A percentile compares a stretch with the other conserved stretches of the same genome.
Conservation (phyloP, 2,888 invertebrate species). For the Helobdella robusta region DNA sequence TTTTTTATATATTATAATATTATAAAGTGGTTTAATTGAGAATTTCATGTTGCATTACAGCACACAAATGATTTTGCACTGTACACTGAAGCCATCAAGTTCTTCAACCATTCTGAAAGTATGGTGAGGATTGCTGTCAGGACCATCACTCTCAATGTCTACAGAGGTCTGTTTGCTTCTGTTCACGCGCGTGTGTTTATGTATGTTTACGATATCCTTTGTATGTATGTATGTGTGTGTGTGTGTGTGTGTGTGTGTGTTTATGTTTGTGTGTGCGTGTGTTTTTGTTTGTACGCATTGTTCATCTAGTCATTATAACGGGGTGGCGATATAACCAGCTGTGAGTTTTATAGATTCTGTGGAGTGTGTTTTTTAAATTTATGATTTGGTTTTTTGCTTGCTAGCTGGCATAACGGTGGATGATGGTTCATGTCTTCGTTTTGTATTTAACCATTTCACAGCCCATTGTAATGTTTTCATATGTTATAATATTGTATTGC, state of each 20-base stretch:
- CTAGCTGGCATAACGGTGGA: too few species aligned
- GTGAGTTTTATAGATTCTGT: too few species aligned
- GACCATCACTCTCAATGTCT: constrained; percentile 92
- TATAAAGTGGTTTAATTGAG: too few species aligned
- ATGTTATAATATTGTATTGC: too few species aligned
- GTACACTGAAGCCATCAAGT: constrained; percentile 96
- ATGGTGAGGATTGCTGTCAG: constrained; percentile 98
- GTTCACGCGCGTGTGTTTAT: not conserved
- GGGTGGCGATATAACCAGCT: too few species aligned
- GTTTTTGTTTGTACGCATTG: not conserved
- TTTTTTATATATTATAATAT: too few species aligned
- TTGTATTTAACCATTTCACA: too few species aligned
- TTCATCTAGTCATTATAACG: too few species aligned
- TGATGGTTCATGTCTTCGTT: too few species aligned
- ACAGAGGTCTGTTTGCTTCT: constrained; percentile 52
- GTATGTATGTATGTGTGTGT: not conserved
- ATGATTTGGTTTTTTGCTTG: too few species aligned
- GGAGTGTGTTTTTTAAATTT: too few species aligned
- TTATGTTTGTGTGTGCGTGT: not conserved
- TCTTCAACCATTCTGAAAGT: constrained; percentile 95
- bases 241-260: not conserved
- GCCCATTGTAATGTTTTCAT: too few species aligned
- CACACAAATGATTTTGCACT: constrained; percentile 92
- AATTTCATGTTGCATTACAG: constrained; percentile 41
- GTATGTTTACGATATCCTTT: not conserved